Percentiles rank a stretch among this genome's conserved stretches.
Evolutionary conservation across 2,797 vertebrate genomes (phyloP).

Genomic region (Falco peregrinus): DNA sequence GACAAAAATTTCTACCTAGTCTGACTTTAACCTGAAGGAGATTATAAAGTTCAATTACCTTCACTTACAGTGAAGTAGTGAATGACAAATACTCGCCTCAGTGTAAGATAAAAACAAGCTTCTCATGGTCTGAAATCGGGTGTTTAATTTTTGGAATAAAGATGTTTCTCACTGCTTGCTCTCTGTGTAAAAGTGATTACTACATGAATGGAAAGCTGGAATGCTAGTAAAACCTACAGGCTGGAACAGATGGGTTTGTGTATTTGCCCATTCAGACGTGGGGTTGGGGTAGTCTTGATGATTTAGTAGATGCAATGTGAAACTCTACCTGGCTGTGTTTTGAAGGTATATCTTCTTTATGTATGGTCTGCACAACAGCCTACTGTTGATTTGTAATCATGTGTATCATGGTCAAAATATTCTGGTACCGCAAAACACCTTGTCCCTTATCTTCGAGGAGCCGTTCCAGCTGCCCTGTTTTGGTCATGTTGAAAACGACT

Average conservation of each 20-base stretch:
- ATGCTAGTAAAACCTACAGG: background rate
- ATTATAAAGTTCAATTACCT: background rate
- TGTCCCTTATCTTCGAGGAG: background rate
- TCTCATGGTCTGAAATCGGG: background rate
- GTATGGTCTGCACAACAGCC: background rate
- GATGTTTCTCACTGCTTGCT: constrained; percentile 26
- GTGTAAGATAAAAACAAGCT: background rate
- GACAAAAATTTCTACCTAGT: background rate
- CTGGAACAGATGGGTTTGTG: background rate
- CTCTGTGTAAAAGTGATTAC: background rate
- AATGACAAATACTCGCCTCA: background rate
- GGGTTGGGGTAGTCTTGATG: background rate
- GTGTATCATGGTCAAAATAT: background rate
- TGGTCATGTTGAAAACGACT: accelerated
- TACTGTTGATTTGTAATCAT: background rate
- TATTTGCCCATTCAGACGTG: accelerated
- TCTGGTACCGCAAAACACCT: background rate
- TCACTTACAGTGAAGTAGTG: background rate
- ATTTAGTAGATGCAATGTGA: background rate
- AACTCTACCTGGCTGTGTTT: background rate
- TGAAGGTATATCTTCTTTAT: background rate
- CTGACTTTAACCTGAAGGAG: background rate
- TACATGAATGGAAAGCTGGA: background rate
- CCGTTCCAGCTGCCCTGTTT: background rate
- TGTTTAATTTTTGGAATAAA: constrained; percentile 73